Evolutionary conservation across 2,113 vertebrate species (phyloP), one percentile per base, ranked within the genome.

Genomic region (Dasyornis broadbenti): DNA sequence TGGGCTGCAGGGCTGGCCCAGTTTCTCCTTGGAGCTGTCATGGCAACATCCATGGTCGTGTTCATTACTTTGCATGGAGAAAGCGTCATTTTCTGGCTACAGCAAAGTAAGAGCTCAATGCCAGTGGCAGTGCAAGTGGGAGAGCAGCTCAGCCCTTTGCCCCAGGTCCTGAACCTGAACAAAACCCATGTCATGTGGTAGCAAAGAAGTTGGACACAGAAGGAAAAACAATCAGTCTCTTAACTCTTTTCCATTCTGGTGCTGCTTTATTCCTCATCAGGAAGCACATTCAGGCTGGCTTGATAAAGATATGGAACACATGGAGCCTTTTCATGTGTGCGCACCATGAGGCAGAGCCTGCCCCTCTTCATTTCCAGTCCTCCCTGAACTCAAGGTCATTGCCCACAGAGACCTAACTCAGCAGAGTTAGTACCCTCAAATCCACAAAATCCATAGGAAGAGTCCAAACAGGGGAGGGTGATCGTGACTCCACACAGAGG

Each of bases 51-150:
- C 80, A 44, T 0, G 2, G n/a, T 61, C 0, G 0, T 7, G 2
- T 53, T 91, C 40, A 65, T 40, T 0, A 0, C 60, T 77, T 69
- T 59, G 28, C 61, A 31, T 26, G 37, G 77, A 2, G 12, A 69
- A 91, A 72, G 18, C n/a, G 79, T 65, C 10, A 0, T 56, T 90
- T 90, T 65, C 86, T 81, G 69, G 40, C 68, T 52, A 31, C 0
- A 0, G 49, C n/a, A 70, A 70, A 86, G 81, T 37, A 53, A 47
- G 60, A 86, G 49, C 8, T 39, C 52, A 40, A 50, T 11, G 15
- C 35, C 6, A 2, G 50, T 12, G 28, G n/a, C 4, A 10, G 15
- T 17, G 35, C 1, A 11, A 86, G 45, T 6, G 0, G 13, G 37
- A 82, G 13, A 52, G n/a, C 10, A 39, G 37, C n/a, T 84, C 69